Conservation (phyloP, 2,797 vertebrate species). For the Thamnophis elegans region DNA sequence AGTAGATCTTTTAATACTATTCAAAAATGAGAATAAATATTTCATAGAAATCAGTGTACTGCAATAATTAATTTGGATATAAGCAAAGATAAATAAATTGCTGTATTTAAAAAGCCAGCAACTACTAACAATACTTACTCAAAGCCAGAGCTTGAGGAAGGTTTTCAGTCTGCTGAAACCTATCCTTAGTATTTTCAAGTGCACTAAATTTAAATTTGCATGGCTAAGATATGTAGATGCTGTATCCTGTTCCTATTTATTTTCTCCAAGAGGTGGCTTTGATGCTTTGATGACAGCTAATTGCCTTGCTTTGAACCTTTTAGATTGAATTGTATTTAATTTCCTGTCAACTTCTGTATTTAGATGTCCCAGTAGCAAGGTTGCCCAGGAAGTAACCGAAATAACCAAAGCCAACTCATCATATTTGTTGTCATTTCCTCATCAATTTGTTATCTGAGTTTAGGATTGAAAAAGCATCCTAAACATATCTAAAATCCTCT, state of each 20-base stretch:
- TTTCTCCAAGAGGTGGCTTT: constrained; percentile 55
- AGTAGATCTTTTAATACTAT: neutral
- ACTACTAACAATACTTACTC: neutral
- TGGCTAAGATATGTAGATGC: constrained; percentile 35
- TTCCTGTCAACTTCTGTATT: constrained; percentile 46
- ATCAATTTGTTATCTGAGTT: neutral
- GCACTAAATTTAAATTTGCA: constrained; percentile 45
- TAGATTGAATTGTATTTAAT: constrained; percentile 48
- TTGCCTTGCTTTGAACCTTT: constrained; percentile 60
- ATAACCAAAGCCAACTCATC: constrained; percentile 7
- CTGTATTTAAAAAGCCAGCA: neutral
- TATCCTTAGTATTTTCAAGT: constrained; percentile 36
- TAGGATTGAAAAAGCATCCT: neutral
- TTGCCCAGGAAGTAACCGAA: constrained; percentile 31
- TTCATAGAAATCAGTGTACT: neutral
- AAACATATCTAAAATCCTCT: neutral
- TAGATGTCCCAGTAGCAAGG: neutral
- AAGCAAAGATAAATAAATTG: neutral
- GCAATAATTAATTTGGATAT: neutral
- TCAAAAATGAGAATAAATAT: neutral
- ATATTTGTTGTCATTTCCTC: constrained; percentile 28
- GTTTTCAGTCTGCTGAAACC: constrained; percentile 29
- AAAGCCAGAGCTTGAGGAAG: constrained; percentile 2
- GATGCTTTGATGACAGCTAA: constrained; percentile 60
- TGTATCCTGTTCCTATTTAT: constrained; percentile 46